Percentiles rank a stretch among this genome's conserved stretches.
Conservation (phyloP, 2,888 invertebrate genomes). For the Phortica okadai region DNA sequence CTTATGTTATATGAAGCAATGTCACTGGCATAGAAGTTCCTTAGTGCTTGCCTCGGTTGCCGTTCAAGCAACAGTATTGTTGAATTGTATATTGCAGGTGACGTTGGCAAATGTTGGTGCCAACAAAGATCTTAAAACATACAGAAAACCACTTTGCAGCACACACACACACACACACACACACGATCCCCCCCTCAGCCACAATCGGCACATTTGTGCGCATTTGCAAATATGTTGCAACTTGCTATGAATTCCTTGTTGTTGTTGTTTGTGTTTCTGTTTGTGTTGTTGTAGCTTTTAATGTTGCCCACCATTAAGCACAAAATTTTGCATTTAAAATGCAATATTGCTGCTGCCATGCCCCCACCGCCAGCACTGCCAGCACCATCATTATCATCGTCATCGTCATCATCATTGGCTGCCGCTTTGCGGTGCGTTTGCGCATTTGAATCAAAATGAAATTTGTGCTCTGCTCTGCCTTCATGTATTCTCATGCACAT, state of each 20-base stretch:
- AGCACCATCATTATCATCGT: too few relatives aligned
- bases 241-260: slow-evolving; percentile 14
- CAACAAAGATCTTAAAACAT: slow-evolving; percentile 36
- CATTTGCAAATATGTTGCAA: slow-evolving; percentile 31
- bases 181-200: slow-evolving; percentile 59
- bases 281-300: slow-evolving; percentile 12
- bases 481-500: background rate
- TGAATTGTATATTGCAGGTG: slow-evolving; percentile 60
- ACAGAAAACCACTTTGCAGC: slow-evolving; percentile 33
- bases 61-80: slow-evolving; percentile 25
- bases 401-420: too few relatives aligned
- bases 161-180: slow-evolving; percentile 38
- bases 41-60: too few relatives aligned
- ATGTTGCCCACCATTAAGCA: slow-evolving; percentile 32
- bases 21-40: too few relatives aligned
- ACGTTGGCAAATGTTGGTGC: slow-evolving; percentile 46
- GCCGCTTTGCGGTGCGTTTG: background rate
- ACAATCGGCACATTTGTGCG: slow-evolving; percentile 51
- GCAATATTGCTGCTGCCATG: background rate
- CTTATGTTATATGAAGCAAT: too few relatives aligned
- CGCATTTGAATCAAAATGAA: slow-evolving; percentile 26
- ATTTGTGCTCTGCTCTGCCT: slow-evolving; percentile 5
- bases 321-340: slow-evolving; percentile 29
- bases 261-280: too few relatives aligned
- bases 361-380: too few relatives aligned